These are phyloP conservation scores for Himalopsyche phryganea DNA, from an alignment of 1,140 invertebrate genomes.

Conservation along the genomic window DNA sequence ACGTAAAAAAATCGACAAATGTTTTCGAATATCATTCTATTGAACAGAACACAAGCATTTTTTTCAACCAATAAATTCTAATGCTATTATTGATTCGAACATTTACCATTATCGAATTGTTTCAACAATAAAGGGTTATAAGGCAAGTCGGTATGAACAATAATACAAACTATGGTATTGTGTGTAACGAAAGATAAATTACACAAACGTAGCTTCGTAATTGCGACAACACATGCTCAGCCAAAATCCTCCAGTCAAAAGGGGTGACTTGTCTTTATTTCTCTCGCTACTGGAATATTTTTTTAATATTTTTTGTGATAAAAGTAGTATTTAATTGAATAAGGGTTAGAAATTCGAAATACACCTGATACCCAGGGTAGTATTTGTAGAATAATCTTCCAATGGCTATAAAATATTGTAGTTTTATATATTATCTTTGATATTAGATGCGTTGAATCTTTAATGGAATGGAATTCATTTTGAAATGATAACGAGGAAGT, in stretches of 20 bases:
- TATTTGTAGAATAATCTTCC: too few species aligned
- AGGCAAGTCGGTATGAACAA: not conserved
- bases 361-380: slow-evolving; percentile 21
- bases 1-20: too few species aligned
- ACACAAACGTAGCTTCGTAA: slow-evolving; percentile 24
- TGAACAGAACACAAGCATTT: too few species aligned
- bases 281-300: slow-evolving; percentile 4
- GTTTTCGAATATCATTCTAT: too few species aligned
- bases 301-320: slow-evolving; percentile 8
- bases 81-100: too few species aligned
- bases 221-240: slow-evolving; percentile 31
- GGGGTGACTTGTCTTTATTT: slow-evolving; percentile 25
- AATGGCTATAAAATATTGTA: too few species aligned
- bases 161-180: slow-evolving; percentile 2
- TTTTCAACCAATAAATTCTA: too few species aligned
- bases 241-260: slow-evolving; percentile 6
- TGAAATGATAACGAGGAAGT: too few species aligned
- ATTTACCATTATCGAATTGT: too few species aligned
- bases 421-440: too few species aligned
- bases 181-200: slow-evolving; percentile 32
- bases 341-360: not conserved
- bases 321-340: slow-evolving; percentile 22
- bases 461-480: too few species aligned
- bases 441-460: too few species aligned
- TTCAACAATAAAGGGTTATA: not conserved